Evolutionary conservation across 2,888 invertebrate species (phyloP), one percentile per base, ranked within the genome.

Genomic region (Polymixis lichenea): DNA sequence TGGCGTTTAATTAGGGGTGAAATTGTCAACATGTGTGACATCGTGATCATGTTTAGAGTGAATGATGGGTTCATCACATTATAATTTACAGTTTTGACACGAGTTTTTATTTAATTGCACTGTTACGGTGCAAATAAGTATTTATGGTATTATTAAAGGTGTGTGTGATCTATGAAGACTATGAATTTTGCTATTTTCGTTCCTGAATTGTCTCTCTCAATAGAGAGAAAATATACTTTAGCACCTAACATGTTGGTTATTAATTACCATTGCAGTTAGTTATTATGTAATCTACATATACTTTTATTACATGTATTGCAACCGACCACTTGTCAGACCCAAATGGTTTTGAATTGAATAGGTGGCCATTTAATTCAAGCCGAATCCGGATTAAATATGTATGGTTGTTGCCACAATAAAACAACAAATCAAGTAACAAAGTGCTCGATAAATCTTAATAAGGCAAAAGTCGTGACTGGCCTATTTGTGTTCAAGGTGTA

Each of bases 401-500:
- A 82, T 75, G 77, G 67, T 78, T 73, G 84, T 86, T 76, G 74
- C 85, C 79, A 84, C 85, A 89, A 89, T 90, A 91, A 89, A 89
- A 89, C 88, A 88, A 90, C 90, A 90, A 91, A 91, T 91, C 88
- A 86, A 87, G 87, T 87, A 88, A 87, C 88, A 84, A 85, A 89
- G 89, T 90, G 90, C 74, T 77, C 87, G 90, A 92, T 92, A 91
- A 92, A 92, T 91, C 92, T 91, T 87, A 89, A 88, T 92, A 91
- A 91, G 91, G 88, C 84, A 85, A 82, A 84, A 88, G 87, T 95
- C 95, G 95, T 95, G 95, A 95, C 94, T 90, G 83, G 88, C 84
- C 92, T 90, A 92, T 95, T 94, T 92, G 87, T 87, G 85, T 86
- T 91, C 93, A 93, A 94, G 94, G 94, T 92, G 91, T 92, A 89